Evolutionary conservation across 2,113 vertebrate species (phyloP), one percentile per base, ranked within the genome.

Genomic region (Microtus richardsoni): DNA sequence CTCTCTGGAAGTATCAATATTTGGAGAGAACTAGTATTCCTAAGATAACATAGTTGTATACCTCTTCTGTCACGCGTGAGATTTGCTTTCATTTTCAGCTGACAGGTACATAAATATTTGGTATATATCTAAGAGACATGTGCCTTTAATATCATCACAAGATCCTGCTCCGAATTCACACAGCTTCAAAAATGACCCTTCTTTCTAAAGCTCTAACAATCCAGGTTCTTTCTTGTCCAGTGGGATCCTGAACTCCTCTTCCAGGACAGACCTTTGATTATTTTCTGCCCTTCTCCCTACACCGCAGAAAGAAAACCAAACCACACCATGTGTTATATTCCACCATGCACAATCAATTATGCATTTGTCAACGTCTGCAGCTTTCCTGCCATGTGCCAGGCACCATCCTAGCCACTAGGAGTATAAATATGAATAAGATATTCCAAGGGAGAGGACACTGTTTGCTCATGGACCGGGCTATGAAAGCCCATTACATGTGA

Each of bases 1-100:
- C 74, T 93, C 54, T 54, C 54, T 68, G 89, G 66, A 93, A 94
- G 70, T 93, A 47, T 97, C 88, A 54, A 62, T 92, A 93, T 94
- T 91, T 96, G 86, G 91, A n/a, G 78, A 95, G 54, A 88, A 22
- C 58, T 10, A n/a, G 8, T 54, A n/a, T 80, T 47, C 82, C 80
- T 52, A 87, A 60, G 36, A 68, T 89, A 88, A 95, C n/a, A 6
- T 89, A 17, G 14, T 80, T 92, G 84, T 52, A 22, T 75, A 24
- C 71, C 12, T 93, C 47, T 92, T 93, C 79, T 89, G 75, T 58
- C 82, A 54, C 30, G 70, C 58, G 73, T 85, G 36, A 96, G 90
- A 73, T 91, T 91, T 88, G 86, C 54, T 91, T 95, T 90, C 44
- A 85, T 77, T 88, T 91, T 93, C 52, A 77, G 3, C 39, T 88